phyloP scores from a whole-genome alignment of 2,797 vertebrate species.

The Dendrocincla tyrannina region DNA sequence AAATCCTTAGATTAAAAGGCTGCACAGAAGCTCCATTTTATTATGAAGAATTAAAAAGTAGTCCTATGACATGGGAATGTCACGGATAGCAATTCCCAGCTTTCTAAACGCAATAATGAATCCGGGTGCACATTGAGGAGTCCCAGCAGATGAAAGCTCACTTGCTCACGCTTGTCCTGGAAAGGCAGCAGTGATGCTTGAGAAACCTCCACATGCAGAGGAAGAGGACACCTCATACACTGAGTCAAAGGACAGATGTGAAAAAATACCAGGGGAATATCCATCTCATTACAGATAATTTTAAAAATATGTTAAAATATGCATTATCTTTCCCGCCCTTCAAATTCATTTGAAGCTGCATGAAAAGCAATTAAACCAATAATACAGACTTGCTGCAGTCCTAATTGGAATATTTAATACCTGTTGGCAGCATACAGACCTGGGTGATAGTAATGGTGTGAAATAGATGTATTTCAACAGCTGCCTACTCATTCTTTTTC shows the following conservation, averaged over 20 bases:
- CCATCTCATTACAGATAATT: neutral
- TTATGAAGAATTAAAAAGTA: neutral
- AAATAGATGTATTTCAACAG: neutral
- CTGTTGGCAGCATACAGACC: neutral
- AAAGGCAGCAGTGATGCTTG: neutral
- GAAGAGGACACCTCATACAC: neutral
- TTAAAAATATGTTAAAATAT: slow-evolving; percentile 1
- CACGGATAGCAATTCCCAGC: neutral
- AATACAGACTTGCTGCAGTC: neutral
- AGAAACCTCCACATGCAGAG: neutral
- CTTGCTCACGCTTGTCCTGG: neutral
- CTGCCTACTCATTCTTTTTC: neutral
- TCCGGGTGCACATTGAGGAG: neutral
- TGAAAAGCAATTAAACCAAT: slow-evolving; percentile 6
- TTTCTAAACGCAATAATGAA: neutral
- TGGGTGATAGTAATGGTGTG: neutral
- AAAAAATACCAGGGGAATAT: neutral
- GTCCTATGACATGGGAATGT: neutral
- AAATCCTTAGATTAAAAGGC: neutral
- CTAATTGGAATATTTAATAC: slow-evolving; percentile 8
- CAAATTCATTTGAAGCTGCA: neutral
- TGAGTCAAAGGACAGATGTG: neutral
- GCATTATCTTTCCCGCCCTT: neutral
- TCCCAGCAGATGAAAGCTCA: neutral
- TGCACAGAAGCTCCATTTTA: neutral